Conservation (phyloP, 1,140 invertebrate species). For the Batillaria attramentaria region DNA sequence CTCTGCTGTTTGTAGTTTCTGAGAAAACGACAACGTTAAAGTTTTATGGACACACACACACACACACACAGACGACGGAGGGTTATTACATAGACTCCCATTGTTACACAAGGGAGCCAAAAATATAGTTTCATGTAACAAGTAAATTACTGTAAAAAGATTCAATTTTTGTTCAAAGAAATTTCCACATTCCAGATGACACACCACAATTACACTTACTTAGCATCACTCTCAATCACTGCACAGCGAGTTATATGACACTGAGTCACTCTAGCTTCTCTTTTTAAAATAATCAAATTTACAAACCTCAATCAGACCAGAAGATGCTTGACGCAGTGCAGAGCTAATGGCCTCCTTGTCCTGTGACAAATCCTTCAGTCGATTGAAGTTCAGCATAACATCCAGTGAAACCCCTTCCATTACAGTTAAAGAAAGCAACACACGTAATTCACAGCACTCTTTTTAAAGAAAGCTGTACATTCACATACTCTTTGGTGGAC, state of each 20-base stretch:
- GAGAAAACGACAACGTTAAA: too few relatives aligned
- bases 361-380: slow-evolving; percentile 82
- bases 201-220: not conserved
- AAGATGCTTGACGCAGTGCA: slow-evolving; percentile 84
- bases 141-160: not conserved
- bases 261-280: not conserved
- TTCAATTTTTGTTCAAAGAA: not conserved
- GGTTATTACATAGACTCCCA: too few relatives aligned
- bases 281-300: not conserved
- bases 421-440: slow-evolving; percentile 39
- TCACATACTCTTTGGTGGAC: not conserved
- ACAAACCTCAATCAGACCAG: slow-evolving; percentile 81
- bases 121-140: too few relatives aligned
- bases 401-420: slow-evolving; percentile 82
- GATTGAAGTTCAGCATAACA: slow-evolving; percentile 90
- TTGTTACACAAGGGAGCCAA: too few relatives aligned
- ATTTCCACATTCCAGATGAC: not conserved
- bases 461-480: not conserved
- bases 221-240: not conserved
- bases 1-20: too few relatives aligned
- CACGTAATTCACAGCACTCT: slow-evolving; percentile 27
- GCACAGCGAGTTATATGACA: not conserved
- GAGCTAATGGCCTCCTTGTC: slow-evolving; percentile 82
- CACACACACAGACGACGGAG: too few relatives aligned
- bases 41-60: too few relatives aligned